These are phyloP conservation scores for Hepsetus odoe DNA, from an alignment of 2,113 vertebrate species.

Conservation along the genomic window DNA sequence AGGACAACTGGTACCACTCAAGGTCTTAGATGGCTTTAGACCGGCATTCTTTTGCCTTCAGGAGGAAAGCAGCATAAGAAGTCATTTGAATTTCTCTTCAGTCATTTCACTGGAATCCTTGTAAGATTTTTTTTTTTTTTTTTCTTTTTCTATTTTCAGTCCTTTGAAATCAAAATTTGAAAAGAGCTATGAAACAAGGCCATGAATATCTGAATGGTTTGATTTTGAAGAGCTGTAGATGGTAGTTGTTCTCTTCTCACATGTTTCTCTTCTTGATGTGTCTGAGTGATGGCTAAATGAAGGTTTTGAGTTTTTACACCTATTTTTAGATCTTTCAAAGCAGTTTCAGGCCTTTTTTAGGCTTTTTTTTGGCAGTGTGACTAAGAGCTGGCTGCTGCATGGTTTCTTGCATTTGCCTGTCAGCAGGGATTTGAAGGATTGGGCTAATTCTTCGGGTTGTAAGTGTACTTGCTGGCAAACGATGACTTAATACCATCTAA, in stretches of 20 bases:
- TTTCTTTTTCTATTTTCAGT: not conserved
- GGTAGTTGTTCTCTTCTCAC: not conserved
- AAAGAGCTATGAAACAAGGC: conserved; percentile 1
- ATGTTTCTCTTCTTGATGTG: not conserved
- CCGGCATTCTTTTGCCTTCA: not conserved
- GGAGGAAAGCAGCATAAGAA: conserved; percentile 12
- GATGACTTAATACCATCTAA: not conserved
- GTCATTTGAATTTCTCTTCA: conserved; percentile 15
- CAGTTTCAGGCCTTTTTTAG: conserved; percentile 1
- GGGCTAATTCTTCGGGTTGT: conserved; percentile 7
- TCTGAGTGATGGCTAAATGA: not conserved
- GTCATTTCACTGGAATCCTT: conserved; percentile 9
- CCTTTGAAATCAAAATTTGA: not conserved
- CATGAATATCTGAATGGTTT: not conserved
- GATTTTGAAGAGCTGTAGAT: not conserved
- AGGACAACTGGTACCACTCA: not conserved
- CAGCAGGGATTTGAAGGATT: conserved; percentile 19
- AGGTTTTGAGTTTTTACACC: not conserved
- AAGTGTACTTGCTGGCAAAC: not conserved
- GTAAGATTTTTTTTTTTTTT: not conserved
- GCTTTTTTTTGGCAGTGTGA: conserved; percentile 3
- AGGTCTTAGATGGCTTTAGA: conserved; percentile 8
- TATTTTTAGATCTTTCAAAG: not conserved
- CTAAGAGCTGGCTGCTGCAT: conserved; percentile 2
- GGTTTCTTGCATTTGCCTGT: conserved; percentile 20